Evolutionary conservation across 2,113 vertebrate genomes (phyloP), one percentile per base, ranked within the genome.

Genomic region (Paradoxurus hermaphroditus): DNA sequence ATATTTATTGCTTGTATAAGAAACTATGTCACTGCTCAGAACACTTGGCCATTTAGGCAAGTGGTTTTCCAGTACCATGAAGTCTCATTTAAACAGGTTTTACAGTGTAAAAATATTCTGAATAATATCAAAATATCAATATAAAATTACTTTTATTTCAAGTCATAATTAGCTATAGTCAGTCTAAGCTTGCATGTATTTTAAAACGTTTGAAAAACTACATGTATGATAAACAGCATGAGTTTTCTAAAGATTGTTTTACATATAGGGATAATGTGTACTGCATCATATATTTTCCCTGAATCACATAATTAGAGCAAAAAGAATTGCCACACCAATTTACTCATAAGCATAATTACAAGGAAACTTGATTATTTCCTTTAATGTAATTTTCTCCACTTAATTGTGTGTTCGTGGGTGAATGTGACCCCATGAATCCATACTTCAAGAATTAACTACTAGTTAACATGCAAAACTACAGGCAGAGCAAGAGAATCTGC

Each of bases 351-450:
- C 46, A 1, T 86, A 97, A 97, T 96, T 96, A 93, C 88, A 97
- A 85, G 95, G 95, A 97, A 96, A 97, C 85, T 88, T 98, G 72
- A 98, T 98, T 97, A 98, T 97, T 92, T 79, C 84, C 36, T 96
- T 97, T 98, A 98, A 98, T 96, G 95, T 97, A 96, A 96, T 98
- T 98, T 98, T 97, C 75, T 92, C 95, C 91, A 91, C 89, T 97
- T 97, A 97, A 91, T 97, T 98, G 73, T 97, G 34, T 94, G 59
- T 87, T 98, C 78, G 46, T 36, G 53, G 95, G 92, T 84, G 92
- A 98, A 96, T 96, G 92, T 98, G 97, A 98, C 98, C 98, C n/a
- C 88, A 46, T 91, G 34, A 96, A 86, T 97, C 73, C 63, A 88
- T 95, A 97, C 41, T 53, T 94, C 49, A 82, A 46, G 93, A 97